Evolutionary conservation across 2,113 vertebrate species (phyloP), one percentile per base, ranked within the genome.

Genomic region (Phalacrocorax carbo): DNA sequence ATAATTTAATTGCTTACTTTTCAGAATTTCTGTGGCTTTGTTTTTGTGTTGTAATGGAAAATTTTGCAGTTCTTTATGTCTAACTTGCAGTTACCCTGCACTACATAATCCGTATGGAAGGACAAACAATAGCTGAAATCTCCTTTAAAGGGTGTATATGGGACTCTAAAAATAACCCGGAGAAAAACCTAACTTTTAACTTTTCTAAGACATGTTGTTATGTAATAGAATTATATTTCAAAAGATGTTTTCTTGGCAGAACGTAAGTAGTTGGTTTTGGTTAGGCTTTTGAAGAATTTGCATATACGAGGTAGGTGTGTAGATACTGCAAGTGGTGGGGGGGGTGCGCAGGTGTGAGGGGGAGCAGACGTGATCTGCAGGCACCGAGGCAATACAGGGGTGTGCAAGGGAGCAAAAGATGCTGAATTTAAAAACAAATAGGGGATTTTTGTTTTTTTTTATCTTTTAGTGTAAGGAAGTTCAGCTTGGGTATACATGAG

Each of bases 31-130:
- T 84, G 77, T 75, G 94, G 86, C 16, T 86, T 86, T 54, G 60
- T 14, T 83, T 51, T 62, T 81, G 21, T 81, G 55, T 17, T 70
- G 77, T 44, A 75, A 70, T 89, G 95, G 91, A 97, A 95, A 89
- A 64, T 29, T 51, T 81, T 86, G 65, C 38, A 3, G 51, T 71
- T 78, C 48, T 82, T 93, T 20, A 14, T 23, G 79, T 57, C 51
- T 19, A 16, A 48, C 68, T 51, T 15, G 38, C 48, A n/a, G 82
- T 82, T 76, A 11, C 30, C 7, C 42, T 46, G 61, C 12, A 1
- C n/a, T 65, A 1, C 44, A n/a, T 11, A 44, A n/a, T 19, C 58
- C 20, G 20, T 25, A 6, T 8, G 30, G 9, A 7, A 82, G 54
- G 62, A 38, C 40, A 52, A 73, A 22, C 46, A 7, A 7, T 34